phyloP scores from a whole-genome alignment of 2,888 invertebrate genomes.

The Amphipoea lucens region DNA sequence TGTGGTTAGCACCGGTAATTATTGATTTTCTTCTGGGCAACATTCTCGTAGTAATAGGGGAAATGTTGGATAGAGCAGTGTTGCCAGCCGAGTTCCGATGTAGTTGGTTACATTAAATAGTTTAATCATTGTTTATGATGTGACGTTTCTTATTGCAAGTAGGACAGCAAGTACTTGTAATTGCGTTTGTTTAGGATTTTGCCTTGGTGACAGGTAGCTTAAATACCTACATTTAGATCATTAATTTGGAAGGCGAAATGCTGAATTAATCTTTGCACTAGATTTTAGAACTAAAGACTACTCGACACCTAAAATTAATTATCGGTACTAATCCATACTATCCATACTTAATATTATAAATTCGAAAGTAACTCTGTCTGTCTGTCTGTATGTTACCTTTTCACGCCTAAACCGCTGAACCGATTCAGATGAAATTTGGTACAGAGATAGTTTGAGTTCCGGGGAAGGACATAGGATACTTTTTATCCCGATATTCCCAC shows the following conservation, averaged over 20 bases:
- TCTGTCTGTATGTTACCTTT: too few species aligned
- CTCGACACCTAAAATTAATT: too few species aligned
- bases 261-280: too few species aligned
- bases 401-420: too few species aligned
- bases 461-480: too few species aligned
- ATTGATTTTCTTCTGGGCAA: conserved; percentile 78
- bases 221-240: background rate
- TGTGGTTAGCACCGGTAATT: conserved; percentile 75
- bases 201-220: background rate
- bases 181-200: conserved; percentile 10
- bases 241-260: background rate
- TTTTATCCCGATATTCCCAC: too few species aligned
- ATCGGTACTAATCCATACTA: too few species aligned
- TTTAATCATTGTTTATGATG: conserved; percentile 54
- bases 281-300: too few species aligned
- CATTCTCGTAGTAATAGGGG: conserved; percentile 63
- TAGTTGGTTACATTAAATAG: conserved; percentile 44
- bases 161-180: background rate
- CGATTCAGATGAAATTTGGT: too few species aligned
- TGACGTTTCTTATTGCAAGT: conserved; percentile 25
- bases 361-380: too few species aligned
- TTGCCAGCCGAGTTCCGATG: conserved; percentile 49
- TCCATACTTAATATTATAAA: too few species aligned
- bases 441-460: too few species aligned
- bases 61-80: conserved; percentile 59